phyloP scores from a whole-genome alignment of 2,888 invertebrate species.

The Allacma fusca region DNA sequence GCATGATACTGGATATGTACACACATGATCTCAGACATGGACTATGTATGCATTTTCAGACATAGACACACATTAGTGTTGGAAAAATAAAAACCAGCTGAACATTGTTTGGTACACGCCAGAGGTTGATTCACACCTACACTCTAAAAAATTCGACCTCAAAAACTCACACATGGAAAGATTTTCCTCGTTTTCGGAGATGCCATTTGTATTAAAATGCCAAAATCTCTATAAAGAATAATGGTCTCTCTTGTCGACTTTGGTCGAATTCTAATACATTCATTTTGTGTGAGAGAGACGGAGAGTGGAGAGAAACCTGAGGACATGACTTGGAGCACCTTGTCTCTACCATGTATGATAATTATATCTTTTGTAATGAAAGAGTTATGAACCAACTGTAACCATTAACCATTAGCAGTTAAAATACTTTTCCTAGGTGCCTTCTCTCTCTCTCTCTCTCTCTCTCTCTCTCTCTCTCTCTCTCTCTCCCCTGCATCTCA shows the following conservation, averaged over 20 bases:
- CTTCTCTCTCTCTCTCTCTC: constrained; percentile 28
- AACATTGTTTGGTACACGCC: background rate
- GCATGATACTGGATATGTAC: too few relatives aligned
- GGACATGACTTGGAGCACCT: constrained; percentile 40
- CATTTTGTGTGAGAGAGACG: constrained; percentile 40
- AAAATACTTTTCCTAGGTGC: constrained; percentile 51
- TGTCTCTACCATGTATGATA: constrained; percentile 58
- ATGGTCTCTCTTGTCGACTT: constrained; percentile 43
- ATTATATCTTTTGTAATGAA: constrained; percentile 60
- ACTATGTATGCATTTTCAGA: too few relatives aligned
- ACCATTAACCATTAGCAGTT: constrained; percentile 59
- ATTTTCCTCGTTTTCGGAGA: constrained; percentile 48
- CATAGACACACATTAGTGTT: background rate
- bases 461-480: background rate
- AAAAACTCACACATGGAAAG: constrained; percentile 53
- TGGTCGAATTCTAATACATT: constrained; percentile 54
- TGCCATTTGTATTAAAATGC: constrained; percentile 52
- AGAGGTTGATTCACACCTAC: constrained; percentile 58
- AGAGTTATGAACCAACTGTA: constrained; percentile 57
- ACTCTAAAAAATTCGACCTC: constrained; percentile 55
- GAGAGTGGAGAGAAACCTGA: constrained; percentile 28
- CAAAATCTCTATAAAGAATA: constrained; percentile 51
- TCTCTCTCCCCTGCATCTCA: constrained; percentile 11
- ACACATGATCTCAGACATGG: too few relatives aligned
- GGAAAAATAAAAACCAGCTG: background rate